A percentile compares a stretch with the other conserved stretches of the same genome.
Conservation (phyloP, 2,797 vertebrate species). For the Brachyrhaphis roseni region DNA sequence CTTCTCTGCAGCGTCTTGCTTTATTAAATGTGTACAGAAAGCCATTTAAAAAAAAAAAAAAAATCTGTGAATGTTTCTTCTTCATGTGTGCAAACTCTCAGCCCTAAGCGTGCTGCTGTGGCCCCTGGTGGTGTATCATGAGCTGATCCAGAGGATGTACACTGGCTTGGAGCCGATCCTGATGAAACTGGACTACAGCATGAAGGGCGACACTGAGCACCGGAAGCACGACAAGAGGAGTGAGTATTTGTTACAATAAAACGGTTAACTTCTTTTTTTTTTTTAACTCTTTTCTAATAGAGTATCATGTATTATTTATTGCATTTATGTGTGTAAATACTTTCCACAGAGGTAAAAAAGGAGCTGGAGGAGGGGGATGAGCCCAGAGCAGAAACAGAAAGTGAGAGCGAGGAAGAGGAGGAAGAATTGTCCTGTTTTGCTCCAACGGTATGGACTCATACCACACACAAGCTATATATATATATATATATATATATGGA, state of each 20-base stretch:
- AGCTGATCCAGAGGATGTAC: slow-evolving; percentile 99
- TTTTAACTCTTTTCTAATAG: too few relatives aligned
- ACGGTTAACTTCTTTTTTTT: background rate
- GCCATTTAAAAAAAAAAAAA: background rate
- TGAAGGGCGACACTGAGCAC: slow-evolving; percentile 93
- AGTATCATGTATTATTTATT: background rate
- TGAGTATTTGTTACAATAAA: slow-evolving; percentile 74
- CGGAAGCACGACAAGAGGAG: slow-evolving; percentile 94
- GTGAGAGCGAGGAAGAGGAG: slow-evolving; percentile 91
- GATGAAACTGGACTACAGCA: slow-evolving; percentile 99
- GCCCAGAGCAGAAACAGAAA: slow-evolving; percentile 93
- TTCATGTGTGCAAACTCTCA: slow-evolving; percentile 50
- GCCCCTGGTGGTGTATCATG: slow-evolving; percentile 97
- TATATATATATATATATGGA: background rate
- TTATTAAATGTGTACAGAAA: background rate
- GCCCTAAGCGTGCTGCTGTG: slow-evolving; percentile 95
- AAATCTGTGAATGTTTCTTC: background rate
- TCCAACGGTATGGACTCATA: slow-evolving; percentile 79
- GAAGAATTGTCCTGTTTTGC: slow-evolving; percentile 96
- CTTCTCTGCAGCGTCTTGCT: background rate
- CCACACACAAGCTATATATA: too few relatives aligned
- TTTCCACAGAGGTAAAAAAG: slow-evolving; percentile 83
- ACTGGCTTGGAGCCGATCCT: slow-evolving; percentile 94
- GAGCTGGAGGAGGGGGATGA: slow-evolving; percentile 88
- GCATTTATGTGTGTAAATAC: background rate